Conservation (phyloP, 1,140 invertebrate genomes). For the Dolichoris vasculosae region DNA sequence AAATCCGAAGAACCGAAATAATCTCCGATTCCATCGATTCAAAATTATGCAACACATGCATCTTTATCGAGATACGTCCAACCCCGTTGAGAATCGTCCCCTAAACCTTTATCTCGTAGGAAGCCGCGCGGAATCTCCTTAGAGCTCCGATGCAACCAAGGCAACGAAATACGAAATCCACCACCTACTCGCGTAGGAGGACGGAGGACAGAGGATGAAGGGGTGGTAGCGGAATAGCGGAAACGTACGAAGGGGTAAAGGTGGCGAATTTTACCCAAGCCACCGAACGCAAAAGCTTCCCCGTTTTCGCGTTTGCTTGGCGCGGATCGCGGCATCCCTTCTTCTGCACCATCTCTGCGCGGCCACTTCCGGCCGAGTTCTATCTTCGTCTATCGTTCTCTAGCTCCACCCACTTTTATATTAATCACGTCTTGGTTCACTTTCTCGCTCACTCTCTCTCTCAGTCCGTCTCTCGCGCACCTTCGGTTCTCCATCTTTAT, state of each 20-base stretch:
- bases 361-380: conserved; percentile 70
- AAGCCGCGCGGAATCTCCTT: not conserved
- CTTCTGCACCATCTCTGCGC: conserved; percentile 56
- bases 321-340: conserved; percentile 67
- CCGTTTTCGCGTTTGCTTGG: conserved; percentile 70
- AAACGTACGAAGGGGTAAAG: conserved; percentile 41
- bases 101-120: too few species aligned
- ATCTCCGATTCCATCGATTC: not conserved
- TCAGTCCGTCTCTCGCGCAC: conserved; percentile 65
- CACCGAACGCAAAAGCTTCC: conserved; percentile 61
- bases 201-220: not conserved
- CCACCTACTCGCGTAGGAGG: not conserved
- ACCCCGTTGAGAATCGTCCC: not conserved
- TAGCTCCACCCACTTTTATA: conserved; percentile 75
- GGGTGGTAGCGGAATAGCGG: conserved; percentile 39
- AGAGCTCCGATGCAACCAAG: conserved; percentile 12
- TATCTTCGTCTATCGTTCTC: conserved; percentile 9
- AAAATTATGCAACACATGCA: conserved; percentile 42
- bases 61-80: conserved; percentile 34
- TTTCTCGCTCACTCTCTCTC: conserved; percentile 18
- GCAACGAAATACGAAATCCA: conserved; percentile 13
- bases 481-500: conserved; percentile 69
- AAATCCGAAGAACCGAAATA: too few species aligned
- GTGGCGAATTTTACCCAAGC: conserved; percentile 44
- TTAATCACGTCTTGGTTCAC: conserved; percentile 73